Evolutionary conservation across 2,797 vertebrate genomes (phyloP).

Genomic region (Siniperca undulata): DNA sequence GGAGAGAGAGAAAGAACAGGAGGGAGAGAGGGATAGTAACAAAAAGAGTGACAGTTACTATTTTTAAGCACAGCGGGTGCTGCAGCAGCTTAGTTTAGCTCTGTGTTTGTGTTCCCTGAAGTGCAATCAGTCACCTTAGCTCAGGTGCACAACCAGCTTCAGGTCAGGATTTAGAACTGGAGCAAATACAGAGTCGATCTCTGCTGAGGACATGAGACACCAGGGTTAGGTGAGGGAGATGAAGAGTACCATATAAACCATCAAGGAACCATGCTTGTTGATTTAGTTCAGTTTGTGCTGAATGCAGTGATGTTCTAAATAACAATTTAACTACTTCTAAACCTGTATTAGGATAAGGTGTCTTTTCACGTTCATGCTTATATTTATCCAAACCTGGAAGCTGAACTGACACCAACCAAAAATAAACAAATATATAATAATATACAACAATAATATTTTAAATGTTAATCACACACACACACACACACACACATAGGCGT

Average conservation of each 20-base stretch:
- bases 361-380: neutral
- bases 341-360: neutral
- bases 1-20: slow-evolving; percentile 17
- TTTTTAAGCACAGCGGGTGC: slow-evolving; percentile 49
- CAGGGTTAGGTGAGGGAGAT: neutral
- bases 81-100: slow-evolving; percentile 45
- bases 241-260: neutral
- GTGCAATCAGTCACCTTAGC: slow-evolving; percentile 44
- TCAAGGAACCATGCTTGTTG: neutral
- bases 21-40: slow-evolving; percentile 12
- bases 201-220: slow-evolving; percentile 6
- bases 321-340: neutral
- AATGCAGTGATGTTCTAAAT: slow-evolving; percentile 7
- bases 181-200: slow-evolving; percentile 18
- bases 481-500: neutral
- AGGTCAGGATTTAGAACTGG: slow-evolving; percentile 34
- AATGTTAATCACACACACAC: neutral
- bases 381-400: neutral
- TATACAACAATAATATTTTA: neutral
- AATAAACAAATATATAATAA: neutral
- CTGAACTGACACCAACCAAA: neutral
- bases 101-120: slow-evolving; percentile 27
- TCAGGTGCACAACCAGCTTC: slow-evolving; percentile 37
- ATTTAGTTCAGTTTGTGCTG: slow-evolving; percentile 1
- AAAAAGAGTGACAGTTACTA: slow-evolving; percentile 57